phyloP scores from a whole-genome alignment of 2,888 invertebrate species.

The Drosophila sordidapex region DNA sequence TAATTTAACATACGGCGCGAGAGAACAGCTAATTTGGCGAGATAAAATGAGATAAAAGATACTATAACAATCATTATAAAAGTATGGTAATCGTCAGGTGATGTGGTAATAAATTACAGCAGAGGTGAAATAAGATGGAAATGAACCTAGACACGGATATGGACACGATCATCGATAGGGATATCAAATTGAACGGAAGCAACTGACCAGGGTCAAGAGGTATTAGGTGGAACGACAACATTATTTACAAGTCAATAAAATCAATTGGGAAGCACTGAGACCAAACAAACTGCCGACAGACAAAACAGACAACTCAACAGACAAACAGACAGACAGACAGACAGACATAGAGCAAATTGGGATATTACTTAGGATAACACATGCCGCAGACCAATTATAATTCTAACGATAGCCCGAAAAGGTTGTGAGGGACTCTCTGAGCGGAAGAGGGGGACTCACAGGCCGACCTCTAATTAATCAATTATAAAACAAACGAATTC shows the following conservation, averaged over 20 bases:
- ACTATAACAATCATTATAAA: not conserved
- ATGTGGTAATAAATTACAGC: conserved; percentile 44
- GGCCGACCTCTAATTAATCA: conserved; percentile 84
- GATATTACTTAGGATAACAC: conserved; percentile 77
- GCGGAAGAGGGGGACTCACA: conserved; percentile 10
- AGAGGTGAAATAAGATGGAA: conserved; percentile 35
- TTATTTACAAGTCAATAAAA: conserved; percentile 80
- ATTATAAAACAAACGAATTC: conserved; percentile 81
- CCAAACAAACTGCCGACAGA: conserved; percentile 64
- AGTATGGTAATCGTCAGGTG: conserved; percentile 11
- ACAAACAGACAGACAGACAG: not conserved
- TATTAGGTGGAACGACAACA: conserved; percentile 38
- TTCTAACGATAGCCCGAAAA: conserved; percentile 67
- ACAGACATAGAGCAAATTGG: conserved; percentile 55
- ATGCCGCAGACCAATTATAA: conserved; percentile 82
- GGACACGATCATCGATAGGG: conserved; percentile 23
- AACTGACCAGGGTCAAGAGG: conserved; percentile 28
- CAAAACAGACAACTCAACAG: conserved; percentile 9
- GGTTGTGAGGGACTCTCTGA: conserved; percentile 7
- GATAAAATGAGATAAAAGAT: not conserved
- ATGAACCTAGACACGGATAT: conserved; percentile 4
- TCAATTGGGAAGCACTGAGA: conserved; percentile 63
- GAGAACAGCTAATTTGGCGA: conserved; percentile 1
- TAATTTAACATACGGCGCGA: not conserved
- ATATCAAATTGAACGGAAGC: conserved; percentile 41